These are phyloP conservation scores for Brenthis ino DNA, from an alignment of 2,888 invertebrate species.

Conservation along the genomic window DNA sequence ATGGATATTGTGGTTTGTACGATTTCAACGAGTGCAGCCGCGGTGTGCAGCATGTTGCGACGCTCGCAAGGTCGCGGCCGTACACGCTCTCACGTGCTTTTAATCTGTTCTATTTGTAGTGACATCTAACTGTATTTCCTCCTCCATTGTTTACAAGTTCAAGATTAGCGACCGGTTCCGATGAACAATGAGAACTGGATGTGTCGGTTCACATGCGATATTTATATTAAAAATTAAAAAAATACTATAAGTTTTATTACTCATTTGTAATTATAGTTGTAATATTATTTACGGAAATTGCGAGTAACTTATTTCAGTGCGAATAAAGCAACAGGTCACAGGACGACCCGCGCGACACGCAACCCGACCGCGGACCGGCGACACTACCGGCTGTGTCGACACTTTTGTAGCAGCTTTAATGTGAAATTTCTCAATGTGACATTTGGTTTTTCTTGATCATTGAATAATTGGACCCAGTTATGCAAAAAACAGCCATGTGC, in stretches of 20 bases:
- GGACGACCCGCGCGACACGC: constrained; percentile 8
- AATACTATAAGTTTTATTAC: too few species aligned
- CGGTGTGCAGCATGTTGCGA: constrained; percentile 7
- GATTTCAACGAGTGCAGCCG: background rate
- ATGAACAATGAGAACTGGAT: constrained; percentile 8
- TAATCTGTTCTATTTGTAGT: background rate
- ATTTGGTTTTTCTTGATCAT: too few species aligned
- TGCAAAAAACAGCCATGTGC: too few species aligned
- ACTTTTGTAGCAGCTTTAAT: constrained; percentile 10
- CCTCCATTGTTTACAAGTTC: constrained; percentile 27
- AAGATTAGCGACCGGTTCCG: constrained; percentile 19
- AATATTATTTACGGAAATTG: too few species aligned
- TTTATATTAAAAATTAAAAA: background rate
- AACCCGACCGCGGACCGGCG: background rate
- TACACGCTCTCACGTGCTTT: constrained; percentile 8
- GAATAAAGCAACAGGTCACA: constrained; percentile 18
- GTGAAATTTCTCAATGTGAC: background rate
- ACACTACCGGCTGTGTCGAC: constrained; percentile 26
- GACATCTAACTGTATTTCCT: constrained; percentile 5
- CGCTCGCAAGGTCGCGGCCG: background rate
- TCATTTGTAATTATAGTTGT: too few species aligned
- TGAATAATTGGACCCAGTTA: too few species aligned
- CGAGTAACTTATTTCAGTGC: too few species aligned
- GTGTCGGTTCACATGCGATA: background rate
- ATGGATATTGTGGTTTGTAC: background rate